A percentile compares a stretch with the other conserved stretches of the same genome.
Evolutionary conservation across 1,140 invertebrate species (phyloP).

Genomic region (Dysdera silvatica): DNA sequence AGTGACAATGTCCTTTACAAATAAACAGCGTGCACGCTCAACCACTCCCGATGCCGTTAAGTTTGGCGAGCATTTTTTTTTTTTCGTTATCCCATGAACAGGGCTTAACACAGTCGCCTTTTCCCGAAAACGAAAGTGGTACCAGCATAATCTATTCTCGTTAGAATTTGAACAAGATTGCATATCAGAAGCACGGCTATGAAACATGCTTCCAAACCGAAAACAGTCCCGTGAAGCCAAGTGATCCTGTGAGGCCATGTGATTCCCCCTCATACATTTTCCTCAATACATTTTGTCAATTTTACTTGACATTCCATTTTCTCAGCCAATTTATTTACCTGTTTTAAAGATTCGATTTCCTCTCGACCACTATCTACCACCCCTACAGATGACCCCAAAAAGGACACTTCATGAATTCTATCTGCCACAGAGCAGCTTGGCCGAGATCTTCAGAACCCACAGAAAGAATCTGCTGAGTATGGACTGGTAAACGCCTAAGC

Average conservation of each 20-base stretch:
- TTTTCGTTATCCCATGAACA: not conserved
- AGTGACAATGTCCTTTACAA: not conserved
- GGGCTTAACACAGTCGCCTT: not conserved
- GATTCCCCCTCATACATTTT: not conserved
- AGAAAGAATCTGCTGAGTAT: not conserved
- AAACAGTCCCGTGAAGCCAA: too few species aligned
- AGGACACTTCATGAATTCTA: not conserved
- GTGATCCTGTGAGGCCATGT: too few species aligned
- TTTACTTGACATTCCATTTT: not conserved
- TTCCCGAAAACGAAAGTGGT: too few species aligned
- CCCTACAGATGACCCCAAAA: too few species aligned
- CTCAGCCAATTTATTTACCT: not conserved
- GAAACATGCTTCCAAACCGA: not conserved
- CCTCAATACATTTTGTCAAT: not conserved
- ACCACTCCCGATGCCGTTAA: not conserved
- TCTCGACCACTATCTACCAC: too few species aligned
- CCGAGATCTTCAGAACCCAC: not conserved
- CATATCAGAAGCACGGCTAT: not conserved
- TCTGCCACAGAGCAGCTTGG: not conserved
- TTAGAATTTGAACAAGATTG: not conserved
- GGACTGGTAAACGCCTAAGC: not conserved
- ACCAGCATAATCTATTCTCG: not conserved
- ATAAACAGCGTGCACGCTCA: not conserved
- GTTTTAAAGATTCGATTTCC: not conserved
- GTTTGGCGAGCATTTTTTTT: not conserved